Base-by-base conservation (phyloP, 2,113 vertebrate genomes). In the Aspidoscelis tigris region DNA sequence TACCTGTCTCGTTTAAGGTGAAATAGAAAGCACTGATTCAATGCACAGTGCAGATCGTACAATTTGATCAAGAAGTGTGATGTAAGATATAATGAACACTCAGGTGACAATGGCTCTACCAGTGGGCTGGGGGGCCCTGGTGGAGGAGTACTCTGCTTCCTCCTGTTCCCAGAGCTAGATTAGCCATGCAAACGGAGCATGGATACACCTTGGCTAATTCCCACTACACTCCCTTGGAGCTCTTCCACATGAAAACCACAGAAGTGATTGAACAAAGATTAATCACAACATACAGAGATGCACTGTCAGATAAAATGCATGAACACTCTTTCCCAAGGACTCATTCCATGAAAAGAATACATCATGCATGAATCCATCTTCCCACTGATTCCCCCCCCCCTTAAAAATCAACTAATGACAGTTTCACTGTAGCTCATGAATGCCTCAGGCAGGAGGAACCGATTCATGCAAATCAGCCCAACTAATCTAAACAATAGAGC, bases 161-260 rank as follows among this genome's bases (percentile, higher is more conserved):
- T 58, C 50, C 53, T 76, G 14, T 53, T 43, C 33, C 21, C 74
- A n/a, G 10, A 24, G 64, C 24, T 82, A 47, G 70, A 16, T 20
- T 41, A 33, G 3, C 55, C 0, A 21, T 5, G 41, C 26, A 44
- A 61, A 43, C 80, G 2, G 58, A 61, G 58, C n/a, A 86, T 78
- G 14, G 58, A 61, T 22, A 8, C 68, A 73, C 53, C 4, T 1
- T 0, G 76, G 70, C 76, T 86, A 84, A 84, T 68, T 86, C 85
- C 72, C 89, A 24, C 80, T 76, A 58, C 76, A 58, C 3, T 0
- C 0, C 69, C 75, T 82, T 53, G 84, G 91, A 85, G 5, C 50
- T 1, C 11, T 44, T 87, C 89, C 92, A 86, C 81, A 65, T 6
- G 0, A 68, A 77, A 79, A 75, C 70, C 84, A 89, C 91, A 86